Base-by-base conservation (phyloP, 2,797 vertebrate species). In the Naso thynnoides region DNA sequence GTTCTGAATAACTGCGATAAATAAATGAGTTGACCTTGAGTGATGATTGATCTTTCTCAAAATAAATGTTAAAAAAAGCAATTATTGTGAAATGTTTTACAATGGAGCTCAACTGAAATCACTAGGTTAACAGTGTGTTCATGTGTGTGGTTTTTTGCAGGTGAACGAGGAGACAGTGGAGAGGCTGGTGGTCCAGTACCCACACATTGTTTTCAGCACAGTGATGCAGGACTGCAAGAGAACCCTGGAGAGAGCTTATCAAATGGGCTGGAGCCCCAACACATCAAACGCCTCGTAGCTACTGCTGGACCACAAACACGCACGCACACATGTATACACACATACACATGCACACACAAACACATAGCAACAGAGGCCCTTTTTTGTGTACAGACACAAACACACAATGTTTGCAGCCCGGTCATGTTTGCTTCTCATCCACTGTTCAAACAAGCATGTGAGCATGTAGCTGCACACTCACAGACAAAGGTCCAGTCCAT, bases 211-310 rank as follows among this genome's bases (percentile, higher is more conserved):
- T 82, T 99, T 99, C 95, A 99, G 98, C 92, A 99, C 98, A 1
- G 97, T 99, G 86, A 97, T 99, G 88, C 98, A 99, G 89, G 98
- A 99, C 89, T 99, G 98, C 96, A 99, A 99, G 96, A 96, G 97
- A 86, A 99, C 98, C 44, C 87, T 99, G 94, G 98, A 99, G 93
- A 94, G 97, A 88, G 97, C 98, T 88, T 99, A 99, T 88, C 98
- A 99, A 91, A 97, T 99, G 98, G 98, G 98, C 85, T 99, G 98
- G 98, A 98, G 96, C 91, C 98, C 98, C 85, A 98, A 94, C 83
- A 95, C 96, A 66, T 97, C 97, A 18, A 95, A 95, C 53, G 92
- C 95, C 48, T 97, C 96, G 86, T 98, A 97, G 96, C 88, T 66
- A 73, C 81, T 38, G 75, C 76, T 77, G 62, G 69, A 68, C 69